phyloP scores from a whole-genome alignment of 2,797 vertebrate genomes.

The Thaleichthys pacificus region DNA sequence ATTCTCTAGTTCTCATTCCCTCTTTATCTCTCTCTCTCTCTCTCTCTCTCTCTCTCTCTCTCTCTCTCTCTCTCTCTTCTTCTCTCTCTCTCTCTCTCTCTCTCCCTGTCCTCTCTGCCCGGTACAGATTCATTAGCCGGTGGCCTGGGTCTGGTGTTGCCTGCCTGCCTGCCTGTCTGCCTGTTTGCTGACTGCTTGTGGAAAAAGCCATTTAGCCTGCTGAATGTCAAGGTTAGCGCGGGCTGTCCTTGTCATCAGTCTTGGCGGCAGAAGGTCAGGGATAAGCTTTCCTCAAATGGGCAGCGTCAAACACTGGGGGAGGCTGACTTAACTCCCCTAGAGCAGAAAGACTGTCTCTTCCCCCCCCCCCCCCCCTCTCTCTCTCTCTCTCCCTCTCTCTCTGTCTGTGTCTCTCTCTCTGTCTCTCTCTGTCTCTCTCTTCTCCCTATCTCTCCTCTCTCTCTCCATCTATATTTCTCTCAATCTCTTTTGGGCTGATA shows the following conservation, averaged over 20 bases:
- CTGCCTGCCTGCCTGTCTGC: slow-evolving; percentile 49
- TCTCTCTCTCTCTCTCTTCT: background rate
- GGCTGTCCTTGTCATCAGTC: slow-evolving; percentile 89
- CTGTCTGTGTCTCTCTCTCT: no score
- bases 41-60: background rate
- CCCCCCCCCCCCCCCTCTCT: background rate
- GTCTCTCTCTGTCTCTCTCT: no score
- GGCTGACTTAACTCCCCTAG: slow-evolving; percentile 79
- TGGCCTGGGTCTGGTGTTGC: slow-evolving; percentile 2
- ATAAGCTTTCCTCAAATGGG: slow-evolving; percentile 87
- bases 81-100: background rate
- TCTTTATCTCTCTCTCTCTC: background rate
- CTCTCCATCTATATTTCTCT: background rate
- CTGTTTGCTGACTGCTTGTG: slow-evolving; percentile 84
- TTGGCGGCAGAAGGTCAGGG: slow-evolving; percentile 89
- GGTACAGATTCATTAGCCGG: slow-evolving; percentile 80
- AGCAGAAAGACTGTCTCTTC: slow-evolving; percentile 72
- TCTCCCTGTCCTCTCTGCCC: slow-evolving; percentile 3
- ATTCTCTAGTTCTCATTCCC: background rate
- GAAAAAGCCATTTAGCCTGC: slow-evolving; percentile 90
- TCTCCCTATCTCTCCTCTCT: no score
- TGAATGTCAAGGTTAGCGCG: slow-evolving; percentile 95
- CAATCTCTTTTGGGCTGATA: slow-evolving; percentile 66
- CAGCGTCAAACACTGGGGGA: slow-evolving; percentile 80
- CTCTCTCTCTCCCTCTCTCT: slow-evolving; percentile 54